A percentile compares a stretch with the other conserved stretches of the same genome.
phyloP scores from a whole-genome alignment of 1,140 invertebrate species.

The Drosophila melanica region DNA sequence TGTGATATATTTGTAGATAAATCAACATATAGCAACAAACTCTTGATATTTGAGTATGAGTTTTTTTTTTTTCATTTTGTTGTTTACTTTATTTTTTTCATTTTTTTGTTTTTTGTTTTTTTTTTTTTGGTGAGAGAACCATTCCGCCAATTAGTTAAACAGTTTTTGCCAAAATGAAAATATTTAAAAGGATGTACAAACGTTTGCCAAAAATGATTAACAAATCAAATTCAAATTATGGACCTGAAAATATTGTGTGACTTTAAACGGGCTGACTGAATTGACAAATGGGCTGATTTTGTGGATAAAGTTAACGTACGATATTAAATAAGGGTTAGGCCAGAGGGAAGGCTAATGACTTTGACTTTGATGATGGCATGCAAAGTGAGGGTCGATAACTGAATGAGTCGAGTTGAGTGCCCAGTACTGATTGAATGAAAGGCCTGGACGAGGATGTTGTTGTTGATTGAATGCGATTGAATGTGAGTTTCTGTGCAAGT shows the following conservation, averaged over 20 bases:
- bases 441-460: slow-evolving; percentile 30
- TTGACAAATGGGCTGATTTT: slow-evolving; percentile 46
- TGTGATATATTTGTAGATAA: slow-evolving; percentile 21
- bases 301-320: slow-evolving; percentile 48
- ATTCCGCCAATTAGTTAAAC: slow-evolving; percentile 77
- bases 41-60: slow-evolving; percentile 20
- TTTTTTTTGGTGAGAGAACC: slow-evolving; percentile 75
- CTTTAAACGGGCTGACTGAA: slow-evolving; percentile 46
- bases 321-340: slow-evolving; percentile 3
- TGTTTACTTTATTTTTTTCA: slow-evolving; percentile 18
- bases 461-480: slow-evolving; percentile 9
- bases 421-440: slow-evolving; percentile 40
- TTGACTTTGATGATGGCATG: slow-evolving; percentile 73
- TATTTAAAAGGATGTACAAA: slow-evolving; percentile 22
- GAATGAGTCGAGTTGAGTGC: slow-evolving; percentile 41
- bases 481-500: slow-evolving; percentile 37
- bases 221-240: slow-evolving; percentile 36
- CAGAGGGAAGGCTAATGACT: slow-evolving; percentile 64
- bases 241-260: slow-evolving; percentile 70
- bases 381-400: slow-evolving; percentile 41
- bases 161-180: slow-evolving; percentile 45
- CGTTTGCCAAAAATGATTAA: slow-evolving; percentile 15
- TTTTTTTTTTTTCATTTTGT: slow-evolving; percentile 28
- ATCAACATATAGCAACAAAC: slow-evolving; percentile 38
- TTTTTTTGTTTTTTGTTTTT: slow-evolving; percentile 36